Percentiles rank a stretch among this genome's conserved stretches.
Conservation (phyloP, 2,888 invertebrate genomes). For the Cartodere bifasciata region DNA sequence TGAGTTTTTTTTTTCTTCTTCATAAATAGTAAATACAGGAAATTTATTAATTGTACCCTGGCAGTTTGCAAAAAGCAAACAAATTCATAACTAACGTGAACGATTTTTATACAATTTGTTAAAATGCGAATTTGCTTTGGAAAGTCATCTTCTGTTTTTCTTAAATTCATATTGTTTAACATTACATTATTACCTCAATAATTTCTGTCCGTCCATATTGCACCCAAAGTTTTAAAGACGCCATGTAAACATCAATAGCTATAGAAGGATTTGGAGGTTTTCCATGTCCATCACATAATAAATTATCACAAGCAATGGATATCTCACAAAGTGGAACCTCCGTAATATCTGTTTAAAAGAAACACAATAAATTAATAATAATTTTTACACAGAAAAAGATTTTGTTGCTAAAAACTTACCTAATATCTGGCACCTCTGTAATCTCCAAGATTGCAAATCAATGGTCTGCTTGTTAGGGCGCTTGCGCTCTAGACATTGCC, state of each 20-base stretch:
- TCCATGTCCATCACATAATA: slow-evolving; percentile 77
- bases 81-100: no score
- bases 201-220: slow-evolving; percentile 82
- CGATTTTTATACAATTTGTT: no score
- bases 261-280: slow-evolving; percentile 73
- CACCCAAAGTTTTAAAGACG: slow-evolving; percentile 55
- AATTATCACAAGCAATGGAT: slow-evolving; percentile 79
- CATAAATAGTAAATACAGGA: no score
- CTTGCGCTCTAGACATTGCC: slow-evolving; percentile 45
- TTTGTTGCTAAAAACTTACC: slow-evolving; percentile 38
- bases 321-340: slow-evolving; percentile 79
- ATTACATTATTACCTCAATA: slow-evolving; percentile 57
- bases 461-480: slow-evolving; percentile 49
- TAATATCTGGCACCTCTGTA: slow-evolving; percentile 54
- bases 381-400: no score
- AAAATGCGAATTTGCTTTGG: no score
- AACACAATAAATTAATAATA: no score
- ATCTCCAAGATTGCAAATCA: slow-evolving; percentile 56
- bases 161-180: no score
- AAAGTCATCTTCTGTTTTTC: no score
- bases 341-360: slow-evolving; percentile 52
- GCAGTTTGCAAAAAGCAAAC: no score
- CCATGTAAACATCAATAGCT: slow-evolving; percentile 56
- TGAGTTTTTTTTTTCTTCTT: no score
- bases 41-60: no score